Conservation (phyloP, 2,888 invertebrate genomes). For the Temnothorax ravouxi region DNA sequence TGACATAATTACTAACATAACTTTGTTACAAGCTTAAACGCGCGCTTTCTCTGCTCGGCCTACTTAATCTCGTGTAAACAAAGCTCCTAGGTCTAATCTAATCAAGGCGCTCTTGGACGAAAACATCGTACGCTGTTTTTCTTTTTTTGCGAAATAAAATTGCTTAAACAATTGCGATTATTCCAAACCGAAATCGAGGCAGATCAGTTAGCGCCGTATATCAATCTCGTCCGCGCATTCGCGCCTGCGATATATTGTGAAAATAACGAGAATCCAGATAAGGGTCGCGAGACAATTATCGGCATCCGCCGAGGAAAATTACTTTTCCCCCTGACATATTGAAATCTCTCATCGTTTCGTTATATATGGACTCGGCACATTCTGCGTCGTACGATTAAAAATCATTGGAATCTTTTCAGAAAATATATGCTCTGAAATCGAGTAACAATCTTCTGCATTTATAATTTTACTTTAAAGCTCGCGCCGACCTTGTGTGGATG, state of each 20-base stretch:
- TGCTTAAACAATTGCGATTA: conserved; percentile 19
- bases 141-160: conserved; percentile 19
- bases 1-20: not conserved
- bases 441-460: not conserved
- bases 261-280: conserved; percentile 71
- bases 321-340: conserved; percentile 19
- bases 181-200: conserved; percentile 20
- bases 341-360: conserved; percentile 8
- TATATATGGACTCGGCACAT: not conserved
- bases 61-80: not conserved
- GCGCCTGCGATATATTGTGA: conserved; percentile 1
- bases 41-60: not conserved
- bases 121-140: conserved; percentile 28
- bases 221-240: not conserved
- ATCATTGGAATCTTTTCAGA: not conserved
- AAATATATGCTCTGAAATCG: conserved; percentile 2
- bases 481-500: not conserved
- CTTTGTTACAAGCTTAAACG: not conserved
- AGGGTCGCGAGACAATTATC: conserved; percentile 59
- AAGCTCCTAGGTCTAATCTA: conserved; percentile 33
- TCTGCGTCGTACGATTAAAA: conserved; percentile 1
- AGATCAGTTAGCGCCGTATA: conserved; percentile 18
- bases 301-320: not conserved
- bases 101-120: conserved; percentile 11
- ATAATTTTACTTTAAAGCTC: not conserved